A percentile compares a stretch with the other conserved stretches of the same genome.
These are phyloP conservation scores for Nomada flava DNA, from an alignment of 2,888 invertebrate genomes.

Conservation along the genomic window DNA sequence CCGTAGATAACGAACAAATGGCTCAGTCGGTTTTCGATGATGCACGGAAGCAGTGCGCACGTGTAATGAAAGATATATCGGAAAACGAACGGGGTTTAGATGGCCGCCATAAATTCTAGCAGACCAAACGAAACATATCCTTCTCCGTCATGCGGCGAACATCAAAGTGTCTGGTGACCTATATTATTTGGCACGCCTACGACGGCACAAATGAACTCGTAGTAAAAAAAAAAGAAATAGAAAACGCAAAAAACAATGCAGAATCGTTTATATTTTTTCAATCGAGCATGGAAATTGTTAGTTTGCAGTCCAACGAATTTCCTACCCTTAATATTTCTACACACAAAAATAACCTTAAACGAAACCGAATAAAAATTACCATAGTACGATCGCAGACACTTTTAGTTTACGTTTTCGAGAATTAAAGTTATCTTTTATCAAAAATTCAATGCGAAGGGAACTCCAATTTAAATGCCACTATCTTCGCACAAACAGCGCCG, in stretches of 20 bases:
- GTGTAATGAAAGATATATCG: constrained; percentile 27
- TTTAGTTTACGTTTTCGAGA: no score
- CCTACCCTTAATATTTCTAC: no score
- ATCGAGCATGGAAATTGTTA: no score
- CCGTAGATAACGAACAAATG: neutral
- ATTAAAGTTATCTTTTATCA: no score
- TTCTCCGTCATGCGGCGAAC: constrained; percentile 12
- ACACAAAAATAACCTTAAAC: no score
- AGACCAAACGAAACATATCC: constrained; percentile 9
- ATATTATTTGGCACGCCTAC: constrained; percentile 12
- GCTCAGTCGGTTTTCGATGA: constrained; percentile 5
- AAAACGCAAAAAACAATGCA: neutral
- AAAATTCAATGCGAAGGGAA: neutral
- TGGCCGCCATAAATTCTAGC: constrained; percentile 26
- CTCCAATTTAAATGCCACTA: neutral
- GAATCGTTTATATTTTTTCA: no score
- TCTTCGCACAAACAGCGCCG: neutral
- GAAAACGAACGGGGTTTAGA: constrained; percentile 12
- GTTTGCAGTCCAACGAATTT: no score
- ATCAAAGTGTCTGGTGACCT: constrained; percentile 8
- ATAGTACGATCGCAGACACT: no score
- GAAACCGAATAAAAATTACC: no score
- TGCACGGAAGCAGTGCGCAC: neutral
- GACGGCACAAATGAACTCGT: neutral
- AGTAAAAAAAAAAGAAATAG: neutral